Conservation (phyloP, 1,140 invertebrate genomes). For the Cyrtorhinus lividipennis region DNA sequence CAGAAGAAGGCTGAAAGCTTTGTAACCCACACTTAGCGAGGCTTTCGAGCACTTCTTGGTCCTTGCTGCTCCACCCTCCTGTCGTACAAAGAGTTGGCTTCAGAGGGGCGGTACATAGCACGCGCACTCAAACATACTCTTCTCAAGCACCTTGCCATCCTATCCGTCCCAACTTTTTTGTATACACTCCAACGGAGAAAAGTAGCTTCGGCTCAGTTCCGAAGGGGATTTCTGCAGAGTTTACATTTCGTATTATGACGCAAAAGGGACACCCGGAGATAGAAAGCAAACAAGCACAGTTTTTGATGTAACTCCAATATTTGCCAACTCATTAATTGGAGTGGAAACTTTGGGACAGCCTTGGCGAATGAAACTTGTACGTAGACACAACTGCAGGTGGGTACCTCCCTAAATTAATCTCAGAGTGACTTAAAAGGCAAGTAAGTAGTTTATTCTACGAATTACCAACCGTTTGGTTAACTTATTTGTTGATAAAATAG, state of each 20-base stretch:
- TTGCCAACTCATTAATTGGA: no score
- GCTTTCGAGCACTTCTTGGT: neutral
- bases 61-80: neutral
- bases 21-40: neutral
- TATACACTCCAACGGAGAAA: no score
- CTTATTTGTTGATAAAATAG: no score
- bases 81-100: neutral
- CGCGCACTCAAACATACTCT: neutral
- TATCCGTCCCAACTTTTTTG: neutral
- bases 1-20: neutral
- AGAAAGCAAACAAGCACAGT: neutral
- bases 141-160: neutral
- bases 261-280: neutral
- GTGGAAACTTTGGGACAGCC: no score
- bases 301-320: neutral
- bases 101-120: neutral
- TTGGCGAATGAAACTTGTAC: no score
- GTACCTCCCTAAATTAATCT: no score
- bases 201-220: no score
- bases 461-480: no score
- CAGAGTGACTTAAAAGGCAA: no score
- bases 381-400: no score
- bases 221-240: neutral
- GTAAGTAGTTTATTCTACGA: no score
- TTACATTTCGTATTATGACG: neutral